Evolutionary conservation across 2,888 invertebrate species (phyloP).

Genomic region (Lamellibrachia satsuma): DNA sequence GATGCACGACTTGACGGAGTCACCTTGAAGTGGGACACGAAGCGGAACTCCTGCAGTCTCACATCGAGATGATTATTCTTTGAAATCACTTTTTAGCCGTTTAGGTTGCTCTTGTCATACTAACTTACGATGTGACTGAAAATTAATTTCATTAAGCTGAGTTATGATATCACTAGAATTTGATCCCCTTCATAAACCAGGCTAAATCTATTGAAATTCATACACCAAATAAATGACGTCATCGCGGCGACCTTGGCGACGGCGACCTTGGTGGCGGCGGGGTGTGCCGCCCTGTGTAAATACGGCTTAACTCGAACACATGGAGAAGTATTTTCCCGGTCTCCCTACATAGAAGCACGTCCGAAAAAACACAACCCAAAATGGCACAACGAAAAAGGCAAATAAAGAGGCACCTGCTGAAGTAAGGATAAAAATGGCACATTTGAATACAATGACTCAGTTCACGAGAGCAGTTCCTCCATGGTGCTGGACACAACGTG

Average conservation of each 20-base stretch:
- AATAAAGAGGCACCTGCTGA: too few species aligned
- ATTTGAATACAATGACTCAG: too few species aligned
- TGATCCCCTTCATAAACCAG: neutral
- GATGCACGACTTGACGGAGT: too few species aligned
- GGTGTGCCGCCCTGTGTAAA: neutral
- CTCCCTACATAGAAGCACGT: too few species aligned
- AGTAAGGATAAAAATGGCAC: too few species aligned
- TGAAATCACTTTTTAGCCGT: neutral
- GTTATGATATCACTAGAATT: neutral
- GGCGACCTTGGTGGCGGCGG: neutral
- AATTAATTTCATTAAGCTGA: neutral
- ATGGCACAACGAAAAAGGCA: too few species aligned
- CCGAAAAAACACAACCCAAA: too few species aligned
- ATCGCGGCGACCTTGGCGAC: neutral
- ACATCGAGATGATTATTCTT: neutral
- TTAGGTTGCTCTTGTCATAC: neutral
- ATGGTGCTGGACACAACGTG: too few species aligned
- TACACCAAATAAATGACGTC: neutral
- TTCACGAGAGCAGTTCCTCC: too few species aligned
- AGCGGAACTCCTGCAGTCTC: neutral
- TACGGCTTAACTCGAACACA: neutral
- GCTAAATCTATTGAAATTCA: neutral
- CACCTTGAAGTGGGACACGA: too few species aligned
- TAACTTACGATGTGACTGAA: neutral
- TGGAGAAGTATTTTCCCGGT: neutral